phyloP scores from a whole-genome alignment of 2,113 vertebrate species.

The Macroglossus sobrinus region DNA sequence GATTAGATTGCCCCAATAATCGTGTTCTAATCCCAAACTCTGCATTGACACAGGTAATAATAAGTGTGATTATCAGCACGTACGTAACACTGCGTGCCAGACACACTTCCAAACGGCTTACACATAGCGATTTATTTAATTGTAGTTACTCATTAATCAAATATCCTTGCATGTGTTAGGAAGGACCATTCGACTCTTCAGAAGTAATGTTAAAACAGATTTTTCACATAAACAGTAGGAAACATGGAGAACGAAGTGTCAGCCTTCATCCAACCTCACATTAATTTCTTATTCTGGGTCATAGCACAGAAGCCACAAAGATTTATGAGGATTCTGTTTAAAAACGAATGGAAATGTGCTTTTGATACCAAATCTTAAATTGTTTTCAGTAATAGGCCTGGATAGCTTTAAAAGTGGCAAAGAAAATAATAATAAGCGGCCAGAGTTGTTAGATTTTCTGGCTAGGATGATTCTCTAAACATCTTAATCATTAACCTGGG shows the following conservation, averaged over 20 bases:
- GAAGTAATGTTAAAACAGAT: not conserved
- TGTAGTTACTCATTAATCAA: not conserved
- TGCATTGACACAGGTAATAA: not conserved
- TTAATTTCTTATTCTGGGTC: constrained; percentile 29
- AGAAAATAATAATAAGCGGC: not conserved
- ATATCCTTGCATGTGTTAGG: not conserved
- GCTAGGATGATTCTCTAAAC: not conserved
- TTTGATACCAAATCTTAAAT: not conserved
- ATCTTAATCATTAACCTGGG: not conserved
- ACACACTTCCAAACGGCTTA: not conserved
- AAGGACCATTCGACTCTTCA: not conserved
- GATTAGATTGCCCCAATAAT: not conserved
- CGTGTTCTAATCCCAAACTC: not conserved
- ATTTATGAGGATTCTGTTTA: not conserved
- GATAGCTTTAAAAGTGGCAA: not conserved
- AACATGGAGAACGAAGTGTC: not conserved
- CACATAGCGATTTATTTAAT: not conserved
- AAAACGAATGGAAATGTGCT: not conserved
- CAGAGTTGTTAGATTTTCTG: not conserved
- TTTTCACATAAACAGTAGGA: not conserved
- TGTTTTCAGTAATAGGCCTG: not conserved
- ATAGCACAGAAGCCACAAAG: not conserved
- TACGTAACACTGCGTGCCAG: not conserved
- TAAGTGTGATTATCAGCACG: not conserved
- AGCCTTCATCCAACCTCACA: not conserved